Conservation (phyloP, 2,888 invertebrate species). For the Drosophila ezoana region DNA sequence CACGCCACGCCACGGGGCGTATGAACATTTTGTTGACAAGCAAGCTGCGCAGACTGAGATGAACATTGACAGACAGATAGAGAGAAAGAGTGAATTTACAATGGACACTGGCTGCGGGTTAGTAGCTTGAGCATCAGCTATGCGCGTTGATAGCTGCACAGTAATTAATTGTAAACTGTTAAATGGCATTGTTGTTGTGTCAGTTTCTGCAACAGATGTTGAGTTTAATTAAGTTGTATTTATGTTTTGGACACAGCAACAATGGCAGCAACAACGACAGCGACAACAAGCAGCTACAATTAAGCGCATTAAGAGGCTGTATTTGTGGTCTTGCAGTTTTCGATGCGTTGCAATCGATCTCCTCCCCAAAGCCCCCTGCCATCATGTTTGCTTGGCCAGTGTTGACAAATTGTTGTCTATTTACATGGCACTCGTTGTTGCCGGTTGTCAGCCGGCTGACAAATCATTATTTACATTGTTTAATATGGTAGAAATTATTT, state of each 20-base stretch:
- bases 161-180: slow-evolving; percentile 76
- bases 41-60: slow-evolving; percentile 33
- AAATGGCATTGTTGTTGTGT: slow-evolving; percentile 46
- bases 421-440: slow-evolving; percentile 67
- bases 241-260: slow-evolving; percentile 67
- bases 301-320: slow-evolving; percentile 44
- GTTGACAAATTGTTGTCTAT: slow-evolving; percentile 71
- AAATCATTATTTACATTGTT: slow-evolving; percentile 73
- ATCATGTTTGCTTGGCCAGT: slow-evolving; percentile 10
- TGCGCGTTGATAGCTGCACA: slow-evolving; percentile 53
- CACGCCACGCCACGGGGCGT: slow-evolving; percentile 65
- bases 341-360: slow-evolving; percentile 8
- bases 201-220: slow-evolving; percentile 39
- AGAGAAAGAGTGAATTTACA: slow-evolving; percentile 6
- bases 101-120: slow-evolving; percentile 16
- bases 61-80: background rate
- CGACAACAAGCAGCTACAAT: slow-evolving; percentile 26
- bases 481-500: slow-evolving; percentile 68
- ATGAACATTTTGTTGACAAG: slow-evolving; percentile 61
- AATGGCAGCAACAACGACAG: slow-evolving; percentile 11
- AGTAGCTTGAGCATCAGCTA: slow-evolving; percentile 32
- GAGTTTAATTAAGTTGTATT: slow-evolving; percentile 77
- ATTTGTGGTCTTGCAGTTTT: slow-evolving; percentile 27
- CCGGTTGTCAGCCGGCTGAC: slow-evolving; percentile 59
- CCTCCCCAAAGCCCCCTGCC: slow-evolving; percentile 5